Conservation (phyloP, 2,797 vertebrate genomes). For the Arnoldichthys spilopterus region DNA sequence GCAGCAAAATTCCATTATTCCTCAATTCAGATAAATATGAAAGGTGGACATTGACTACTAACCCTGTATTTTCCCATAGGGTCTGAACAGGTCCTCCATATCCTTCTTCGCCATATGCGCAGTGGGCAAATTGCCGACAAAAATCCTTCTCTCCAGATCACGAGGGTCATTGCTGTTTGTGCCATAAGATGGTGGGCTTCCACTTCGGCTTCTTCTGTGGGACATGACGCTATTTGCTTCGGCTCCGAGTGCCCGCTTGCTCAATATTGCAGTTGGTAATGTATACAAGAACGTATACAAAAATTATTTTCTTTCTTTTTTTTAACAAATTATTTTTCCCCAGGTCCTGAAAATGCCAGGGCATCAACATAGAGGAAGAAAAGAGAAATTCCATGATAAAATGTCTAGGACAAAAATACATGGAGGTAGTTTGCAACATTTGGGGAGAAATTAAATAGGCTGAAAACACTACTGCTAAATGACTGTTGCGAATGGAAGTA, state of each 20-base stretch:
- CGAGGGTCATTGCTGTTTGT: constrained; percentile 87
- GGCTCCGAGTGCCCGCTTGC: constrained; percentile 54
- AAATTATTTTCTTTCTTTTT: constrained; percentile 55
- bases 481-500: not conserved
- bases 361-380: constrained; percentile 72
- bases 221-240: constrained; percentile 74
- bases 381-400: constrained; percentile 75
- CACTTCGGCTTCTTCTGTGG: constrained; percentile 83
- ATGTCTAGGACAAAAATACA: constrained; percentile 46
- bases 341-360: constrained; percentile 78
- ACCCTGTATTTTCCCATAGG: constrained; percentile 88
- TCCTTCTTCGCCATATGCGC: constrained; percentile 88
- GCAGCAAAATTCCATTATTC: constrained; percentile 34
- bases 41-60: constrained; percentile 76
- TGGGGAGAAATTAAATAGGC: constrained; percentile 25
- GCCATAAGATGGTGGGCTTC: constrained; percentile 70
- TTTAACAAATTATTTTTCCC: constrained; percentile 63
- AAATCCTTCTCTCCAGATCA: constrained; percentile 90
- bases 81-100: constrained; percentile 87
- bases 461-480: not conserved
- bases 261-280: constrained; percentile 56
- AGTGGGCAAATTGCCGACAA: constrained; percentile 91
- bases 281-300: constrained; percentile 65
- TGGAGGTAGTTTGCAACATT: constrained; percentile 36
- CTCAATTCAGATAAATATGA: constrained; percentile 35